Evolutionary conservation across 1,140 invertebrate genomes (phyloP), one percentile per base, ranked within the genome.

Genomic region (Megathymus violae): DNA sequence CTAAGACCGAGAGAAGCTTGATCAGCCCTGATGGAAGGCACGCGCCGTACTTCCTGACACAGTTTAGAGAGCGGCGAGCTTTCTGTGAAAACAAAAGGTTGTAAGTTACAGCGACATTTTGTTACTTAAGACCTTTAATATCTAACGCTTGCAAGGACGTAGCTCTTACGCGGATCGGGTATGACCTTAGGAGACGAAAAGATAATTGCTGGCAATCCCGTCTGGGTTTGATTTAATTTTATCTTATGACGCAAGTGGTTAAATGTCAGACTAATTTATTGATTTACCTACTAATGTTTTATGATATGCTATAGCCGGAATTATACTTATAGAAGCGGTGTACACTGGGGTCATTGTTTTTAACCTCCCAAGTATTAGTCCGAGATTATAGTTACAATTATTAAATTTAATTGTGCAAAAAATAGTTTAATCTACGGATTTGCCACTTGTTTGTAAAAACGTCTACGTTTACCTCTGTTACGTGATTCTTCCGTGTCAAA

Each of bases 131-230:
- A 17, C 76, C 22, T 82, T 87, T 82, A 67, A 50, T n/a, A 19
- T 52, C 25, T 44, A 9, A 46, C 1, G 10, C 9, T 14, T 40
- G 52, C 76, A 85, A 88, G 85, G 83, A 79, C 79, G 61, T 75
- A 58, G 60, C 68, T 68, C 67, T 75, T 69, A 74, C 73, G 76
- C 72, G 69, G 71, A 82, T 74, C 74, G 63, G 60, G 59, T 81
- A 74, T 81, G 85, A 88, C 85, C 83, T 88, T 86, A 78, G 62
- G 67, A 80, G 82, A 81, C 81, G 71, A 72, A 83, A 80, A 74
- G 70, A 78, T 82, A 88, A 88, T 85, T 84, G 72, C 65, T 74
- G 61, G 64, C 71, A 76, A 70, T 76, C 70, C 73, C 64, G 76
- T 81, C 72, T 81, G 69, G 54, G 61, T 38, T 68, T 69, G 63